Evolutionary conservation across 1,140 invertebrate species (phyloP), one percentile per base, ranked within the genome.

Genomic region (Drosophila azteca): DNA sequence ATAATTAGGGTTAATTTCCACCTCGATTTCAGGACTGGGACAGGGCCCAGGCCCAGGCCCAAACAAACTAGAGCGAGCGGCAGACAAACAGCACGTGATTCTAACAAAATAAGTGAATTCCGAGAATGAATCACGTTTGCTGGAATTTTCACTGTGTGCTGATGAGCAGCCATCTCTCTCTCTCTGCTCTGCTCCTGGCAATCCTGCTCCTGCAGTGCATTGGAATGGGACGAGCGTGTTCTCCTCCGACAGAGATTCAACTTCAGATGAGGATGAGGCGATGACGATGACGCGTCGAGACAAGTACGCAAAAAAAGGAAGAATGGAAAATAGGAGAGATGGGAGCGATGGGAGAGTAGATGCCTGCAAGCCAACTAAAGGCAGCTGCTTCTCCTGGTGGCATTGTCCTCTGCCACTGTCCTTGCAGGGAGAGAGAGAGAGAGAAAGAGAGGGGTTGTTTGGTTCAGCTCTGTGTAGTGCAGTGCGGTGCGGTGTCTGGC

Each of bases 341-440:
- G 31, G 29, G 7, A 8, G 22, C 22, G 4, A 29, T 29, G 22
- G 24, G 31, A 35, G 35, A 39, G 35, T 11, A 13, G 35, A 85
- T 82, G 83, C 74, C 82, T 82, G 82, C 75, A 44, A 81, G 82
- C 77, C 75, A 85, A 78, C 82, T 87, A 82, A 48, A 17, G 48
- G 77, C 81, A 85, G 60, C 70, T 70, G 54, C 71, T 77, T 62
- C 76, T 84, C 68, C 73, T 74, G 77, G 74, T 82, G 82, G 69
- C 82, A 87, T 85, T 85, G 82, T 85, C 82, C 82, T 85, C 50
- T 71, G 79, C 61, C 65, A 44, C 49, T 48, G 53, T 75, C 74
- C 79, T 66, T 55, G 64, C 55, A 49, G 29, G 13, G 35, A 11
- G 9, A 39, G 35, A 39, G 3, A 39, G 11, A 13, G 3, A 11